Evolutionary conservation across 2,797 vertebrate species (phyloP), one percentile per base, ranked within the genome.

Genomic region (Chaetodon trifasciatus): DNA sequence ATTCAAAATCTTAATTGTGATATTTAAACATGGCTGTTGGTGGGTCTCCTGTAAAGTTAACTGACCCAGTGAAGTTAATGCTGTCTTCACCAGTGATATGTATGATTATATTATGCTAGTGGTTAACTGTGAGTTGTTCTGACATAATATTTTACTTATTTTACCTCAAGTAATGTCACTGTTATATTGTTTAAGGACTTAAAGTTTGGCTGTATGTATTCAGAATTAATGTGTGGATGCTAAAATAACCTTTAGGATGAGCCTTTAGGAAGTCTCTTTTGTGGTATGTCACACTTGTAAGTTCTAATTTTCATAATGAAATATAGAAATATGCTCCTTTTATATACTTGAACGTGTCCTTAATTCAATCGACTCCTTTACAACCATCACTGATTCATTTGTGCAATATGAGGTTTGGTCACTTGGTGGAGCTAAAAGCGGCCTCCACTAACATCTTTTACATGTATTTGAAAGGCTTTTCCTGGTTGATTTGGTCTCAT

Each of bases 361-460:
- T 64, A 9, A 62, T 53, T 23, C 15, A 21, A 5, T 37, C 46
- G 7, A 2, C n/a, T 28, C 16, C 3, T 60, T 56, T 37, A 8
- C 19, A 12, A 44, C 8, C 37, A 12, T 8, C 44, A 7, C 17
- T 50, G 16, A 37, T 37, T 39, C 23, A 1, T 64, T 71, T 76
- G 39, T 87, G 83, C 61, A 86, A 44, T 85, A 28, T 19, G 16
- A 50, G 0, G 17, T 81, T 73, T 81, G 76, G 50, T 46, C 92
- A 90, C 89, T 84, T 47, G 92, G 40, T 91, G 90, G 89, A 49
- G 91, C 88, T 89, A 62, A 62, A 42, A 47, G 16, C 46, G 9
- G 6, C 28, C 11, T 44, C 12, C 0, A 66, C 7, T n/a, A 1
- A 55, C 5, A 42, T 52, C n/a, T 76, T 63, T 57, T 16, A 5